Conservation (phyloP, 2,113 vertebrate genomes). For the Brachyhypopomus occidentalis region DNA sequence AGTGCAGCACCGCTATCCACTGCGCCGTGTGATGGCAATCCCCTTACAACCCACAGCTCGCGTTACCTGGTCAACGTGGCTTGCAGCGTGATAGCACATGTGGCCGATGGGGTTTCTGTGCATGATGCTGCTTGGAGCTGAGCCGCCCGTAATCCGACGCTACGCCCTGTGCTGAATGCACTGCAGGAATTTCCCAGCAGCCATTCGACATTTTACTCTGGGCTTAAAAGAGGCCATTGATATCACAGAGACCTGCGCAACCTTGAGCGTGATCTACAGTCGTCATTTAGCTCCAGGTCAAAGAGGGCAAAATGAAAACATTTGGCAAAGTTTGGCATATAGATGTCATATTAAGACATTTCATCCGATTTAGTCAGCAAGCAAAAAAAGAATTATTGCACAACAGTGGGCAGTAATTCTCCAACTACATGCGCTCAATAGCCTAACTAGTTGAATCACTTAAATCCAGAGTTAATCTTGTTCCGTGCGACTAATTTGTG, state of each 20-base stretch:
- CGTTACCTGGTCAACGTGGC: constrained; percentile 35
- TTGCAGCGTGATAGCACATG: background rate
- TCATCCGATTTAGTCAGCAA: no score
- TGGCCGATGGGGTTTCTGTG: constrained; percentile 7
- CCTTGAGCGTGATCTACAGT: background rate
- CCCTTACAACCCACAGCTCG: constrained; percentile 20
- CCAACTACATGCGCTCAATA: no score
- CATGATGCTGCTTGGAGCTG: constrained; percentile 8
- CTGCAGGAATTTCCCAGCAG: constrained; percentile 33
- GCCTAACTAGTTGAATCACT: no score
- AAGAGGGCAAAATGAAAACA: no score
- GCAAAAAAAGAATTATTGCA: background rate
- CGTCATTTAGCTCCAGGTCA: background rate
- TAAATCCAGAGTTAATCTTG: no score
- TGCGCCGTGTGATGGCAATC: background rate
- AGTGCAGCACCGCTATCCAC: background rate
- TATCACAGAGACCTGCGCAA: constrained; percentile 9
- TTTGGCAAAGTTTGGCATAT: background rate
- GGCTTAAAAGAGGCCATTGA: background rate
- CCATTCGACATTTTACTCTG: background rate
- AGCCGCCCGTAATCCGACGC: constrained; percentile 33
- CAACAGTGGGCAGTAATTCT: no score
- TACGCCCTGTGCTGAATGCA: constrained; percentile 27
- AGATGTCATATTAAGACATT: background rate
- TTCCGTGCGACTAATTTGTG: no score